Evolutionary conservation across 2,797 vertebrate genomes (phyloP).

Genomic region (Gobio occitaniae): DNA sequence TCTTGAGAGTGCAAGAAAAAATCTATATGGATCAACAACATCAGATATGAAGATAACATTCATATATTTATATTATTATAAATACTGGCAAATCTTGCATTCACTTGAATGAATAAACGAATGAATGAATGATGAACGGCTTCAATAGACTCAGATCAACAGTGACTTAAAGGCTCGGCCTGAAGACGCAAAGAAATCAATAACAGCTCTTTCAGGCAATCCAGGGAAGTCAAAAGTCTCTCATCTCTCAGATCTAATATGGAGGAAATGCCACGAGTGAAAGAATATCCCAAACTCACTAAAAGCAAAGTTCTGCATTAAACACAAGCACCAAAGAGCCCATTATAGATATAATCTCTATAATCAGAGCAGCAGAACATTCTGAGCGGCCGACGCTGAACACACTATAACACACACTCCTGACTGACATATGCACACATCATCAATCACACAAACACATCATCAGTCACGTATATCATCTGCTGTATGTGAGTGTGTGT

Average conservation of each 20-base stretch:
- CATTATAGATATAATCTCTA: background rate
- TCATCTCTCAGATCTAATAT: background rate
- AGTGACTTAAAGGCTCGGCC: background rate
- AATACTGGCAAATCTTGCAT: background rate
- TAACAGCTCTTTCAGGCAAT: constrained; percentile 6
- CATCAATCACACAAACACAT: background rate
- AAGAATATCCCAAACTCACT: background rate
- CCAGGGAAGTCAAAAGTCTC: background rate
- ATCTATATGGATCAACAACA: too few species aligned
- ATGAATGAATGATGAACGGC: too few species aligned
- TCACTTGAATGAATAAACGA: background rate
- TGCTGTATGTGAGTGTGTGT: background rate
- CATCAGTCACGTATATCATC: background rate
- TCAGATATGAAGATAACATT: too few species aligned
- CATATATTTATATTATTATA: too few species aligned
- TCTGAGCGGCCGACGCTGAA: background rate
- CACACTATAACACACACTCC: background rate
- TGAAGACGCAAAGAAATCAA: background rate
- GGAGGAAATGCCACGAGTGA: background rate
- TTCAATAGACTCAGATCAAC: background rate
- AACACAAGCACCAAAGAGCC: background rate
- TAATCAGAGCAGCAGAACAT: background rate
- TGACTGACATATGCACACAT: background rate
- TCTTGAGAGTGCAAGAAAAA: too few species aligned
- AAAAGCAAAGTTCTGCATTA: background rate